Evolutionary conservation across 1,140 invertebrate species (phyloP), one percentile per base, ranked within the genome.

Genomic region (Heliothis virescens): DNA sequence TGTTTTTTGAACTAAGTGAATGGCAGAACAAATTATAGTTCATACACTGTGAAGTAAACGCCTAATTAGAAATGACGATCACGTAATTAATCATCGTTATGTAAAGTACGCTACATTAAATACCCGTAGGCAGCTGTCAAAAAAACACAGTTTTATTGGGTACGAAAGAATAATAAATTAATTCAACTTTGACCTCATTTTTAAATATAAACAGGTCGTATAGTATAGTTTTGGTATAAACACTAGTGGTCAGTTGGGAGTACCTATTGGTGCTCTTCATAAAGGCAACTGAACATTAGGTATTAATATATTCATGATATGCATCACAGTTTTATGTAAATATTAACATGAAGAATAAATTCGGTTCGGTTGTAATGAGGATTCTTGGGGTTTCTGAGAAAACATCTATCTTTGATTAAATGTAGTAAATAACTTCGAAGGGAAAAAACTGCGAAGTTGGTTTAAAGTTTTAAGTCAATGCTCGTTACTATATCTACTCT

Each of bases 181-280:
- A 67, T 48, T 41, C 16, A 67, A 67, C 63, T 67, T 67, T 67
- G 63, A 48, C 63, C 63, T 67, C 63, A 48, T 67, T 67, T 67
- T 67, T 47, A n/a, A 67, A 48, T 67, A 67, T 67, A 18, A 67
- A 67, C 63, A 41, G 16, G 41, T 67, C 41, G 16, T 48, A 67
- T 48, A 67, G 41, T 65, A 65, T n/a, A n/a, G n/a, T n/a, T n/a
- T n/a, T n/a, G n/a, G n/a, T 65, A 65, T 47, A 67, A 67, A n/a
- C 11, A 21, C 63, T n/a, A n/a, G n/a, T n/a, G n/a, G n/a, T n/a
- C n/a, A n/a, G 2, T 2, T 21, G 16, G 15, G 18, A 18, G 16
- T 67, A 21, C 41, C 41, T n/a, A 67, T 67, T 48, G n/a, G 41
- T 48, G 16, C 10, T 47, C 11, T 13, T 41, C 16, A 18, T 41